Base-by-base conservation (phyloP, 1,140 invertebrate genomes). In the Nylanderia fulva region DNA sequence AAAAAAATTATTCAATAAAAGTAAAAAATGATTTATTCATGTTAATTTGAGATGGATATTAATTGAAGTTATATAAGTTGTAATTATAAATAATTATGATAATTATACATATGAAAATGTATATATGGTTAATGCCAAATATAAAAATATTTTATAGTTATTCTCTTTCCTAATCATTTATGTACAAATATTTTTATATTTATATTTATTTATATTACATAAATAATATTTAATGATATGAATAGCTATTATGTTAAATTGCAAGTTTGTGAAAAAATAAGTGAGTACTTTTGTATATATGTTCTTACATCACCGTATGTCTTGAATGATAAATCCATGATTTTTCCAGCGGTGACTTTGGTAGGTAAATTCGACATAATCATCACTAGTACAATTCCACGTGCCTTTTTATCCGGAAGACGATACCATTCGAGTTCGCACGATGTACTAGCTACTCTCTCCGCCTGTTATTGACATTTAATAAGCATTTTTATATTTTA, bases 231-330 rank as follows among this genome's bases (percentile, higher is more conserved):
- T 72, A 1, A 15, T 56, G 56, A 36, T 24, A 1, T 61, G 21
- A n/a, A n/a, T 33, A 64, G 21, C 18, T 42, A 4, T 27, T 18
- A 21, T 42, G 18, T 39, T 48, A 45, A 3, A 8, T 42, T 77
- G 42, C 3, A 24, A 5, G 3, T 36, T 36, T 7, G 1, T 66
- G 7, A 13, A 24, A 7, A 64, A 64, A 52, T 64, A 1, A 29
- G 3, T 63, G 18, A 24, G 18, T 21, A 5, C 1, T 15, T 45
- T 42, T 39, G 0, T 39, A 39, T 15, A 15, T 63, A 42, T 39
- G 18, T 64, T 85, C 87, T 74, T 87, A 92, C 91, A 63, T 86
- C 72, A 42, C 86, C 84, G 79, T 91, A 92, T 66, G 82, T 89
- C 48, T 56, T 86, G 18, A 90, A 42, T 2, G 89, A 89, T 27